These are phyloP conservation scores for Euwallacea fornicatus DNA, from an alignment of 1,140 invertebrate species.

Conservation along the genomic window DNA sequence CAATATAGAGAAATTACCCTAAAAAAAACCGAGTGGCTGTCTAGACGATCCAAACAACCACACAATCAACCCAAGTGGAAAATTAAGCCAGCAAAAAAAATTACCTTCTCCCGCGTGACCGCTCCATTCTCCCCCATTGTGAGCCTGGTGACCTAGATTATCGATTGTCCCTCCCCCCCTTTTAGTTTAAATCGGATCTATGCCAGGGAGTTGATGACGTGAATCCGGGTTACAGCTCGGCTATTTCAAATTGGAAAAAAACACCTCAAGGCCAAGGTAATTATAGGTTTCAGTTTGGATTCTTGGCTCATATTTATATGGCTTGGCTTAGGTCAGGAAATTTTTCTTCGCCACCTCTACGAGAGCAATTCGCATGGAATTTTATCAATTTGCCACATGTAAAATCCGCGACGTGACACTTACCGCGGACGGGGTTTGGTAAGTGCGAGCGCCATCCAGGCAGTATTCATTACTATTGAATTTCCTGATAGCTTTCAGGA, in stretches of 20 bases:
- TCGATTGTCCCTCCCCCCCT: not conserved
- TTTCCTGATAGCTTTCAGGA: no score
- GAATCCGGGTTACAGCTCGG: not conserved
- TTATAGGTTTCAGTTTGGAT: not conserved
- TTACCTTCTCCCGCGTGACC: not conserved
- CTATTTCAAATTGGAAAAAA: conserved; percentile 4
- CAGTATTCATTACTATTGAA: no score
- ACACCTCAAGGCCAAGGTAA: conserved; percentile 6
- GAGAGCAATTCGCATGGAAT: no score
- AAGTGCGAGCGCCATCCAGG: no score
- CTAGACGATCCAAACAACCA: no score
- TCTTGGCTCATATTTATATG: not conserved
- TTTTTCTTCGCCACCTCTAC: not conserved
- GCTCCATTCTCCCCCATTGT: not conserved
- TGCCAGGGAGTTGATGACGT: not conserved
- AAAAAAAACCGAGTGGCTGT: no score
- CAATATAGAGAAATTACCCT: no score
- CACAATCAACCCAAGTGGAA: no score
- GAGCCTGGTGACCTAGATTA: not conserved
- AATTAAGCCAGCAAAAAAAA: not conserved
- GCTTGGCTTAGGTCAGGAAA: conserved; percentile 2
- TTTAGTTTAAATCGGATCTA: not conserved
- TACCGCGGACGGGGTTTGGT: no score
- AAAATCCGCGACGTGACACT: no score
- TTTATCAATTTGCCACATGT: no score